Percentiles rank a stretch among this genome's conserved stretches.
These are phyloP conservation scores for Pterobdella sp. DNA, from an alignment of 2,888 invertebrate genomes.

Conservation along the genomic window DNA sequence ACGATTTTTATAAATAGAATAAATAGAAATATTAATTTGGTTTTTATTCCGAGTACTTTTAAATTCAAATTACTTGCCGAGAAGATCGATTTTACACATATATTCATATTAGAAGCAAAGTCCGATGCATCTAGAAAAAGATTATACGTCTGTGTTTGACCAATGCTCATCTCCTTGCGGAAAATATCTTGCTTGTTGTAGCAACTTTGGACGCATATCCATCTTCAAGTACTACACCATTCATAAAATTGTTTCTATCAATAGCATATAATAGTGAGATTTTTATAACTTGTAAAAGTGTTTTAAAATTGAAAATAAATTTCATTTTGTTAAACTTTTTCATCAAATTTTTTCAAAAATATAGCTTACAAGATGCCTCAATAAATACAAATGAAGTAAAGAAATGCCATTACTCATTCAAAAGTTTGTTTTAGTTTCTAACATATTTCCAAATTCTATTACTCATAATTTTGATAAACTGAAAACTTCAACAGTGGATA, in stretches of 20 bases:
- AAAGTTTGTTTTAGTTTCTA: background rate
- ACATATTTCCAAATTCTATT: too few relatives aligned
- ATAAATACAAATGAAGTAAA: background rate
- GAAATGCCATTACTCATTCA: background rate
- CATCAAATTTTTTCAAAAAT: background rate
- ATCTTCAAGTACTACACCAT: slow-evolving; percentile 14
- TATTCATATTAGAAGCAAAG: too few relatives aligned
- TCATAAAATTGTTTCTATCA: too few relatives aligned
- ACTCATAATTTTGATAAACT: too few relatives aligned
- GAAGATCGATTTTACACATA: too few relatives aligned
- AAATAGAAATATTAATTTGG: too few relatives aligned
- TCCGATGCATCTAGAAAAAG: slow-evolving; percentile 8
- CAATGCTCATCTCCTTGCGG: slow-evolving; percentile 12
- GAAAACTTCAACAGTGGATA: background rate
- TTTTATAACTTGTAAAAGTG: too few relatives aligned
- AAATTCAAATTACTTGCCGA: too few relatives aligned
- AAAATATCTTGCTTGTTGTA: slow-evolving; percentile 17
- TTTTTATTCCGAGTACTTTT: too few relatives aligned
- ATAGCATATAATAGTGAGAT: too few relatives aligned
- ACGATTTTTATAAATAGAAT: too few relatives aligned
- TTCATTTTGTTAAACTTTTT: background rate
- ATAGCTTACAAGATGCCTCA: background rate
- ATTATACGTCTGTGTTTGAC: slow-evolving; percentile 11
- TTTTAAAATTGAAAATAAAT: background rate
- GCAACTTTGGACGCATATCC: slow-evolving; percentile 2